Conservation (phyloP, 2,888 invertebrate genomes). For the Eustalomyia histrio region DNA sequence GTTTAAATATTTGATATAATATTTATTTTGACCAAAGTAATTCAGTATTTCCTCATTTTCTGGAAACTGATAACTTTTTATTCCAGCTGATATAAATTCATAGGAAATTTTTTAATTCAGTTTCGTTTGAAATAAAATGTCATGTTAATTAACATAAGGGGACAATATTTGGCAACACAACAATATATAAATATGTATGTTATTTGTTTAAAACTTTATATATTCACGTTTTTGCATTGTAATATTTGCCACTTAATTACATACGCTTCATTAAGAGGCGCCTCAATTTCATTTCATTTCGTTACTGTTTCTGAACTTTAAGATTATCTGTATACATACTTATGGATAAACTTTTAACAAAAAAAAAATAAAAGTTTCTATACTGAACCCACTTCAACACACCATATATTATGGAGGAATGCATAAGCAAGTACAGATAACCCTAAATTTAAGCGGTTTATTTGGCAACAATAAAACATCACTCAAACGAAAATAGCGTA, state of each 20-base stretch:
- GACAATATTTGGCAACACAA: slow-evolving; percentile 5
- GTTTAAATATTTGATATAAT: too few relatives aligned
- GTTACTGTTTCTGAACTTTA: background rate
- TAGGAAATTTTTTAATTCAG: slow-evolving; percentile 35
- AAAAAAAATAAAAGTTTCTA: slow-evolving; percentile 5
- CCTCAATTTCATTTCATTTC: slow-evolving; percentile 53
- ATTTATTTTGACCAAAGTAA: too few relatives aligned
- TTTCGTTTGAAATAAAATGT: slow-evolving; percentile 19
- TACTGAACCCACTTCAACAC: background rate
- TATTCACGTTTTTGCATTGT: slow-evolving; percentile 1
- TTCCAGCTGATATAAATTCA: background rate
- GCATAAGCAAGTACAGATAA: too few relatives aligned
- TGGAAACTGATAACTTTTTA: too few relatives aligned
- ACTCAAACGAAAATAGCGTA: too few relatives aligned
- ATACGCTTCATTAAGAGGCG: slow-evolving; percentile 63
- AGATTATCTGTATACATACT: background rate
- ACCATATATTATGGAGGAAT: background rate
- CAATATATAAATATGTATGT: background rate
- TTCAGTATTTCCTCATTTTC: too few relatives aligned
- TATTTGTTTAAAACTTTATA: background rate
- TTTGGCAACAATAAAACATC: too few relatives aligned
- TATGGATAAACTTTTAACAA: slow-evolving; percentile 1
- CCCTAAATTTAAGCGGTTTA: too few relatives aligned
- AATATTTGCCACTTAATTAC: slow-evolving; percentile 60
- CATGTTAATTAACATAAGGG: slow-evolving; percentile 36